phyloP scores from a whole-genome alignment of 2,113 vertebrate genomes.

The Nyctereutes procyonoides region DNA sequence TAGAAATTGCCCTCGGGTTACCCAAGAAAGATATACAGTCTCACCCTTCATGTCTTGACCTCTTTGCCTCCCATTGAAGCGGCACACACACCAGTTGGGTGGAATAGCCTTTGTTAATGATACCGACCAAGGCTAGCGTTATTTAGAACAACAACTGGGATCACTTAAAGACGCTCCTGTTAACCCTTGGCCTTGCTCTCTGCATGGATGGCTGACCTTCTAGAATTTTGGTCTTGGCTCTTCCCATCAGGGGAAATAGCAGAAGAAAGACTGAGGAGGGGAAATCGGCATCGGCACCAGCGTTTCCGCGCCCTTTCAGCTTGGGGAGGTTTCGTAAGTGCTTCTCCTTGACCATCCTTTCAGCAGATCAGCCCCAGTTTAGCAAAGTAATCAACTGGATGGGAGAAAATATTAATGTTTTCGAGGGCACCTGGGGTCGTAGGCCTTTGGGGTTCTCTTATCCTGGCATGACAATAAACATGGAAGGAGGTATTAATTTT shows the following conservation, averaged over 20 bases:
- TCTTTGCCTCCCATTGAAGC: slow-evolving; percentile 44
- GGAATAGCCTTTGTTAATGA: slow-evolving; percentile 70
- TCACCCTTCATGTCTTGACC: slow-evolving; percentile 64
- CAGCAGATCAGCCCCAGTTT: not conserved
- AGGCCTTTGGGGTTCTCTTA: not conserved
- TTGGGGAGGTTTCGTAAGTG: not conserved
- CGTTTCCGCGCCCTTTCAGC: not conserved
- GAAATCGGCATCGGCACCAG: not conserved
- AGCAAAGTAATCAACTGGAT: not conserved
- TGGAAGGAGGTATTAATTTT: not conserved
- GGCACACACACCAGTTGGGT: slow-evolving; percentile 52
- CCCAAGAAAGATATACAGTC: not conserved
- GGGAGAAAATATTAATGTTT: not conserved
- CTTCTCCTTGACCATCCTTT: not conserved
- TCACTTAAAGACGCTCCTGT: slow-evolving; percentile 59
- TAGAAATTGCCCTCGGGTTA: slow-evolving; percentile 42
- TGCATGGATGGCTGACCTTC: slow-evolving; percentile 59
- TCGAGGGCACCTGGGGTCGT: not conserved
- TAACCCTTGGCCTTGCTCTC: slow-evolving; percentile 64
- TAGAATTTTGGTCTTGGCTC: slow-evolving; percentile 54
- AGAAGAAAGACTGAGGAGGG: slow-evolving; percentile 10
- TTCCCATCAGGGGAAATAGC: slow-evolving; percentile 3
- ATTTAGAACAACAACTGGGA: slow-evolving; percentile 66
- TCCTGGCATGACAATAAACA: not conserved
- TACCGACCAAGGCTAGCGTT: slow-evolving; percentile 53